Percentiles rank a stretch among this genome's conserved stretches.
phyloP scores from a whole-genome alignment of 2,113 vertebrate species.

The Gulo gulo region DNA sequence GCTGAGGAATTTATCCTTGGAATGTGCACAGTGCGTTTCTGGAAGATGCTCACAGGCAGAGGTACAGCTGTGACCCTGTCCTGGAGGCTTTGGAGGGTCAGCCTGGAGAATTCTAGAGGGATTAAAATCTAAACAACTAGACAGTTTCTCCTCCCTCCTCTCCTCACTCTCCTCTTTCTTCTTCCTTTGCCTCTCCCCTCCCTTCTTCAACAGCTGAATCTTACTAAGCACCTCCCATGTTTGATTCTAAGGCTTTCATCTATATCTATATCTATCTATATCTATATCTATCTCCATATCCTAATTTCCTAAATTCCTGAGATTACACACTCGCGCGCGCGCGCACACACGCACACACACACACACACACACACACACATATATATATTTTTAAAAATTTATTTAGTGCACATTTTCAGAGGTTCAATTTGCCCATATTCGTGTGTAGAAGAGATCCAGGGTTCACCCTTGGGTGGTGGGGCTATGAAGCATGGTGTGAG shows the following conservation, averaged over 20 bases:
- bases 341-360: no score
- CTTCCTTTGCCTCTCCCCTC: no score
- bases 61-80: not conserved
- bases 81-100: not conserved
- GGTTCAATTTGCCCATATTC: not conserved
- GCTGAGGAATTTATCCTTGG: not conserved
- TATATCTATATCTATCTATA: fast-evolving
- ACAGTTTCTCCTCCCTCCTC: not conserved
- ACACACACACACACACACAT: no score
- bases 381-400: no score
- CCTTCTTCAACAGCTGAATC: not conserved
- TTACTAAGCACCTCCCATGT: not conserved
- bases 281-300: no score
- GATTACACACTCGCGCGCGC: no score
- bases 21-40: not conserved
- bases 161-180: no score
- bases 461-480: not conserved
- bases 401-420: not conserved
- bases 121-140: not conserved
- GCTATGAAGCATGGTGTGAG: not conserved
- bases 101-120: not conserved
- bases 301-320: no score
- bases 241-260: not conserved
- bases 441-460: not conserved
- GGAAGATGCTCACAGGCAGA: not conserved